phyloP scores from a whole-genome alignment of 2,113 vertebrate species.

The Sula dactylatra region DNA sequence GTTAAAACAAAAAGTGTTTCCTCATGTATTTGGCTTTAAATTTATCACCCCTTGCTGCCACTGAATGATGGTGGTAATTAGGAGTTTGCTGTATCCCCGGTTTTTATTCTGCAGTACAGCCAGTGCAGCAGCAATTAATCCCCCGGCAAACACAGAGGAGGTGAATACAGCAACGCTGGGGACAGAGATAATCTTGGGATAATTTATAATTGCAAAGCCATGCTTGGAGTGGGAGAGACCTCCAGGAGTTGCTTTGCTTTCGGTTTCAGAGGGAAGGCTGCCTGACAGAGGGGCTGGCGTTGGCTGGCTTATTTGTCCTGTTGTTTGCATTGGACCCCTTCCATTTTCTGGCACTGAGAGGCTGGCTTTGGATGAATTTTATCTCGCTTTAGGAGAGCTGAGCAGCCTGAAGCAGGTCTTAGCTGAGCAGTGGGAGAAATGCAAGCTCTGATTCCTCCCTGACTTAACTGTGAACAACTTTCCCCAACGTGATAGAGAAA shows the following conservation, averaged over 20 bases:
- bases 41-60: background rate
- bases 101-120: background rate
- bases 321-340: background rate
- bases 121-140: conserved; percentile 40
- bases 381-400: background rate
- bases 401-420: background rate
- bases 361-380: background rate
- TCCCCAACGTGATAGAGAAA: background rate
- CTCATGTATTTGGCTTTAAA: background rate
- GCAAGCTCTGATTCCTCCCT: background rate
- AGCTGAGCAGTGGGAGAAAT: background rate
- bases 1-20: background rate
- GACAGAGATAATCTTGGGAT: conserved; percentile 42
- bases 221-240: background rate
- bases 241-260: conserved; percentile 8
- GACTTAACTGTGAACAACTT: background rate
- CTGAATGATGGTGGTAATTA: background rate
- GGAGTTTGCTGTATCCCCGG: background rate
- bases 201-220: conserved; percentile 44
- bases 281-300: background rate
- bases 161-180: background rate
- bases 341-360: background rate
- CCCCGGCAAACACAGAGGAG: background rate
- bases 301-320: background rate
- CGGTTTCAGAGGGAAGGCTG: background rate